Conservation (phyloP, 2,888 invertebrate genomes). For the Parapristionchus giblindavisi region DNA sequence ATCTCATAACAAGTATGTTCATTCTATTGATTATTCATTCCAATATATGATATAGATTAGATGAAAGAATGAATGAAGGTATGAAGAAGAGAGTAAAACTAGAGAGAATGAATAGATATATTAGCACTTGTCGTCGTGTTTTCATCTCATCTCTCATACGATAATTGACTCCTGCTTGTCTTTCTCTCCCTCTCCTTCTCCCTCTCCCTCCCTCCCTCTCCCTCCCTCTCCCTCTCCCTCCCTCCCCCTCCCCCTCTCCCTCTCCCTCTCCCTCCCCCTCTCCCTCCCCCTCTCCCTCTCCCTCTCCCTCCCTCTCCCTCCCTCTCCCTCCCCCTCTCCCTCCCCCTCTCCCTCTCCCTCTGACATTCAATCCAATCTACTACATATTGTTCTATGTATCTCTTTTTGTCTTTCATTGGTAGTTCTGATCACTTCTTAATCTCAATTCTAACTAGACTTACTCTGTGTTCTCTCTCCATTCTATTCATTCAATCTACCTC, state of each 20-base stretch:
- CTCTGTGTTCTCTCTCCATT: slow-evolving; percentile 2
- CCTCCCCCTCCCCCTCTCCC: too few species aligned
- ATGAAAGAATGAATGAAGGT: neutral
- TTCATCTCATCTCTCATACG: neutral
- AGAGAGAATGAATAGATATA: neutral
- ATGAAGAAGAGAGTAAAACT: neutral
- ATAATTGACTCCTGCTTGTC: slow-evolving; percentile 6
- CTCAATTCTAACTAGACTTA: neutral
- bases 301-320: neutral
- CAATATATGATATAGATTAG: neutral
- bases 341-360: slow-evolving; percentile 6
- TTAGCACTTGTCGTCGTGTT: neutral
- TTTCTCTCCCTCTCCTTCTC: neutral
- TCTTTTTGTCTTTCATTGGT: neutral
- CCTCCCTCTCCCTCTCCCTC: neutral
- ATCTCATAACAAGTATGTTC: neutral
- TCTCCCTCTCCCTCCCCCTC: neutral
- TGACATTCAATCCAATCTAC: neutral
- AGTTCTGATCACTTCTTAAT: neutral
- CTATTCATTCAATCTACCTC: slow-evolving; percentile 13
- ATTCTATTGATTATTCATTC: too few species aligned
- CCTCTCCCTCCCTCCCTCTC: neutral
- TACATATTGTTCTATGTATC: neutral
- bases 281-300: slow-evolving; percentile 10
- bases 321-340: neutral